Conservation (phyloP, 2,113 vertebrate genomes). For the Sula dactylatra region DNA sequence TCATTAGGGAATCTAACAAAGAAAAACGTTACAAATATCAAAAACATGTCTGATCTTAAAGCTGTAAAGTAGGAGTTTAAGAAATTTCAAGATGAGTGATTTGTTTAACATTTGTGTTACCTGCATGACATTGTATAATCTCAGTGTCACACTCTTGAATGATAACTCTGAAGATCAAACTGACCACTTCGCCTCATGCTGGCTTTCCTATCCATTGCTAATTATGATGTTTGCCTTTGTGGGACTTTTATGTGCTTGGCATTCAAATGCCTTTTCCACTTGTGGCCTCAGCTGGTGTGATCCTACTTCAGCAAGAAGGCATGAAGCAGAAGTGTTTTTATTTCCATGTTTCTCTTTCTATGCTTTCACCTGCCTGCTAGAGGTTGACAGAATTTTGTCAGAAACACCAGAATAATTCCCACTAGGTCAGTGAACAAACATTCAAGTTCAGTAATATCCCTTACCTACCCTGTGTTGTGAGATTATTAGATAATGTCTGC, state of each 20-base stretch:
- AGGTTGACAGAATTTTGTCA: neutral
- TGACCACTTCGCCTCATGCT: conserved; percentile 40
- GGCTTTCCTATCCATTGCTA: conserved; percentile 70
- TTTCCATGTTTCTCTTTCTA: neutral
- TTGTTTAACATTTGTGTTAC: conserved; percentile 67
- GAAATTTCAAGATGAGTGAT: conserved; percentile 54
- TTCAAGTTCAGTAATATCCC: neutral
- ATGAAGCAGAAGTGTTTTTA: neutral
- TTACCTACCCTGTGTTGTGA: neutral
- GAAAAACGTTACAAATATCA: conserved; percentile 53
- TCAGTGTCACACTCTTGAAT: conserved; percentile 44
- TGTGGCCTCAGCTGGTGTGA: conserved; percentile 60
- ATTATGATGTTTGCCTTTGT: conserved; percentile 72
- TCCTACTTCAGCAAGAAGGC: conserved; percentile 20
- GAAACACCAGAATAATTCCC: conserved; percentile 8
- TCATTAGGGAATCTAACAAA: conserved; percentile 75
- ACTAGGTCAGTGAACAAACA: neutral
- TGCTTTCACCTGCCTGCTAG: conserved; percentile 14
- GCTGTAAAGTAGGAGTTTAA: conserved; percentile 19
- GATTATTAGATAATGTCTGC: neutral
- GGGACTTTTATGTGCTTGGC: conserved; percentile 51
- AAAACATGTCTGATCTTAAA: conserved; percentile 5
- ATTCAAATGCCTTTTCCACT: conserved; percentile 75
- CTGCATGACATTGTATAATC: conserved; percentile 56
- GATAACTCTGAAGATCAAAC: conserved; percentile 63